Percentiles rank a stretch among this genome's conserved stretches.
These are phyloP conservation scores for Philaethria dido DNA, from an alignment of 2,888 invertebrate genomes.

Conservation along the genomic window DNA sequence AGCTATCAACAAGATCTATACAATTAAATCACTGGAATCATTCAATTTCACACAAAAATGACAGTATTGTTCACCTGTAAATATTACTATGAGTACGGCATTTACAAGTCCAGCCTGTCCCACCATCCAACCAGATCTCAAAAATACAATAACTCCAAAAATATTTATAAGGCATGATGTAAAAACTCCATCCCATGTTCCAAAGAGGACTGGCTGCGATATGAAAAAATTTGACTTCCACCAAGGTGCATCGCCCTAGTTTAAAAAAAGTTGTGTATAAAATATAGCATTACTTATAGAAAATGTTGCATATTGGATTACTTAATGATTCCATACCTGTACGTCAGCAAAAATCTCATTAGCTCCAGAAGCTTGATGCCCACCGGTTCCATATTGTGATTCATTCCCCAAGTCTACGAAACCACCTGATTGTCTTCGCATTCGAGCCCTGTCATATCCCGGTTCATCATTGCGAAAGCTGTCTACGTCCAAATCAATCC, in stretches of 20 bases:
- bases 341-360: constrained; percentile 96
- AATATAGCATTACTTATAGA: neutral
- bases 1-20: neutral
- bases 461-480: constrained; percentile 77
- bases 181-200: constrained; percentile 99
- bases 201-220: constrained; percentile 97
- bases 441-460: constrained; percentile 77
- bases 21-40: neutral
- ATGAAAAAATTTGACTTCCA: constrained; percentile 99
- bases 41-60: neutral
- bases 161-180: constrained; percentile 98
- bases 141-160: constrained; percentile 98
- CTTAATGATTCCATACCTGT: constrained; percentile 83
- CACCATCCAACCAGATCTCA: constrained; percentile 98
- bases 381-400: constrained; percentile 90
- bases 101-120: constrained; percentile 93
- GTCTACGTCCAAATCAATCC: constrained; percentile 71
- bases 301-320: neutral
- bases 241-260: constrained; percentile 93
- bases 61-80: constrained; percentile 86
- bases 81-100: constrained; percentile 91
- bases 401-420: constrained; percentile 90
- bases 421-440: constrained; percentile 87
- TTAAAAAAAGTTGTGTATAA: constrained; percentile 24
- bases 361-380: constrained; percentile 93